A percentile compares a stretch with the other conserved stretches of the same genome.
phyloP scores from a whole-genome alignment of 1,140 invertebrate species.

The Campoletis sonorensis region DNA sequence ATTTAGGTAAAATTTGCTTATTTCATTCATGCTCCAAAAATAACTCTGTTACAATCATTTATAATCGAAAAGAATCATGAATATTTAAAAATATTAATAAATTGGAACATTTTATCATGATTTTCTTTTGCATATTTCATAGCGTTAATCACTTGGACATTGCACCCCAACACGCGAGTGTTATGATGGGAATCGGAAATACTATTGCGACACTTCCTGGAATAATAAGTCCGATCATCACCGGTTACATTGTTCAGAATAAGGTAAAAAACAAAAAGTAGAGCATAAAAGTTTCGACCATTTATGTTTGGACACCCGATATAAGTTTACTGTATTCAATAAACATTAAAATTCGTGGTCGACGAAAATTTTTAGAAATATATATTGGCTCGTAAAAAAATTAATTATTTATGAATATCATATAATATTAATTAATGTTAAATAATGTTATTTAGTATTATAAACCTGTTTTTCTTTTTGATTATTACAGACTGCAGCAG shows the following conservation, averaged over 20 bases:
- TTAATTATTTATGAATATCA: too few relatives aligned
- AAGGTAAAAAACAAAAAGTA: slow-evolving; percentile 79
- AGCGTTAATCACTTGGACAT: slow-evolving; percentile 93
- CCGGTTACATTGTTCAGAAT: slow-evolving; percentile 85
- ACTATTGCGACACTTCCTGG: slow-evolving; percentile 92
- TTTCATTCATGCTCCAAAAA: not conserved
- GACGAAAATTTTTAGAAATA: too few relatives aligned
- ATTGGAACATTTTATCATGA: slow-evolving; percentile 35
- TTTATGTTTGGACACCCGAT: too few relatives aligned
- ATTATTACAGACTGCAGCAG: slow-evolving; percentile 79
- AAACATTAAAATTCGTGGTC: too few relatives aligned
- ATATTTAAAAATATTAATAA: not conserved
- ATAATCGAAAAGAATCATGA: too few relatives aligned
- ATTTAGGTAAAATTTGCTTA: slow-evolving; percentile 80
- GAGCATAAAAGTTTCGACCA: too few relatives aligned
- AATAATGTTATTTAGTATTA: too few relatives aligned
- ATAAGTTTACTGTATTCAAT: too few relatives aligned
- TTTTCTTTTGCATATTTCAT: slow-evolving; percentile 64
- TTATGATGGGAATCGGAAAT: slow-evolving; percentile 92
- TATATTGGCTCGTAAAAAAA: too few relatives aligned
- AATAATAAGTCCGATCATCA: slow-evolving; percentile 88
- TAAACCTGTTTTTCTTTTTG: too few relatives aligned
- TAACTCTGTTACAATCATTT: too few relatives aligned
- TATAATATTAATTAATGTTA: too few relatives aligned
- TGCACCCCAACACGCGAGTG: slow-evolving; percentile 88